Conservation (phyloP, 2,113 vertebrate genomes). For the Odontophorus gujanensis region DNA sequence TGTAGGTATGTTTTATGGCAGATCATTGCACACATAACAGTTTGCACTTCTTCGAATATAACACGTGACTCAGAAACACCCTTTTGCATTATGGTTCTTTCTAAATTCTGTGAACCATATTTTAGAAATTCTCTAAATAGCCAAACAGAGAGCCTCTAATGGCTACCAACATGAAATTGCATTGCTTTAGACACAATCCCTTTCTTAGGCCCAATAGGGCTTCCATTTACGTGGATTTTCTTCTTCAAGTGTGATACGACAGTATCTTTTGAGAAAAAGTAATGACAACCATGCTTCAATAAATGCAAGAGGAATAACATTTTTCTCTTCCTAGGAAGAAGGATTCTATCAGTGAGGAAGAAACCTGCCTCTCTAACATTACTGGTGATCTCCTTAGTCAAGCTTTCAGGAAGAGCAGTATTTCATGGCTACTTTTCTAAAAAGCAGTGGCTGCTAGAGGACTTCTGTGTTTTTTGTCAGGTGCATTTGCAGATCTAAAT, state of each 20-base stretch:
- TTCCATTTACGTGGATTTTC: neutral
- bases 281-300: neutral
- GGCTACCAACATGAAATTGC: neutral
- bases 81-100: neutral
- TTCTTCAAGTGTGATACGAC: neutral
- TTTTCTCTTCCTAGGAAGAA: neutral
- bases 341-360: rapidly evolving
- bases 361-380: neutral
- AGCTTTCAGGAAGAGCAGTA: neutral
- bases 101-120: neutral
- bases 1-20: neutral
- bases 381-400: neutral
- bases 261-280: neutral
- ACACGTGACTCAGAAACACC: neutral
- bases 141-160: neutral
- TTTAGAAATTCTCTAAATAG: neutral
- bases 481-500: neutral
- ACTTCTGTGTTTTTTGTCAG: neutral
- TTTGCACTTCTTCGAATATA: neutral
- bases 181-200: neutral
- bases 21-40: neutral
- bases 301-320: neutral
- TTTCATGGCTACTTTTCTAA: neutral
- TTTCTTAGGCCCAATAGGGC: neutral
- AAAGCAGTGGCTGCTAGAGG: neutral